Evolutionary conservation across 2,888 invertebrate genomes (phyloP), one percentile per base, ranked within the genome.

Genomic region (Napeogenes inachia): DNA sequence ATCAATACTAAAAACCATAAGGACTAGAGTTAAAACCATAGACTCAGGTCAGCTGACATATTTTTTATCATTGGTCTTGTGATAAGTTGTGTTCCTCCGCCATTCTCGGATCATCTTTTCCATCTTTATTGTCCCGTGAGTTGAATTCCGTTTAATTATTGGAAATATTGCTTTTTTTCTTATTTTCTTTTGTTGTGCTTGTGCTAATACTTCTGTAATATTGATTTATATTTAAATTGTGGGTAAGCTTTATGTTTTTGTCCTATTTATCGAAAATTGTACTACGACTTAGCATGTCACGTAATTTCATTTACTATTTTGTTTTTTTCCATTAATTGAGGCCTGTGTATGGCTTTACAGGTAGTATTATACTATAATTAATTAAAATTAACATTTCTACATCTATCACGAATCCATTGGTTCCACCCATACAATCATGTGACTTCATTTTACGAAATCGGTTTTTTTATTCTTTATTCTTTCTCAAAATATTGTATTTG

Each of bases 61-160:
- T 85, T 73, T 88, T 89, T 88, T 89, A 91, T 90, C 90, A 86
- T 84, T 84, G 88, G 89, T 91, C 91, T 90, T 91, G 91, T 91
- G 90, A 91, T 90, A 90, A 85, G 87, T 89, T 85, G 85, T 84
- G 78, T 76, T 81, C 73, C 84, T 89, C 90, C 90, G 90, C 91
- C 90, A 90, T 91, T 89, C 90, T 88, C 80, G 79, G 85, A 79
- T 85, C 84, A 85, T 82, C 88, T 89, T 85, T 88, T 87, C 84
- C 84, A 79, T 86, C 87, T 87, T 84, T 85, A 81, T 81, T 78
- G 85, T 83, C 87, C 78, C 77, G 91, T 91, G 87, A 91, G 91
- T 91, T 83, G 72, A 73, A 74, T 79, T 84, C 82, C 75, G 72
- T 69, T 71, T 74, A 72, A 75, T 74, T 80, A 63, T 69, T 78